phyloP scores from a whole-genome alignment of 2,888 invertebrate species.

The Cryptocephalus moraei region DNA sequence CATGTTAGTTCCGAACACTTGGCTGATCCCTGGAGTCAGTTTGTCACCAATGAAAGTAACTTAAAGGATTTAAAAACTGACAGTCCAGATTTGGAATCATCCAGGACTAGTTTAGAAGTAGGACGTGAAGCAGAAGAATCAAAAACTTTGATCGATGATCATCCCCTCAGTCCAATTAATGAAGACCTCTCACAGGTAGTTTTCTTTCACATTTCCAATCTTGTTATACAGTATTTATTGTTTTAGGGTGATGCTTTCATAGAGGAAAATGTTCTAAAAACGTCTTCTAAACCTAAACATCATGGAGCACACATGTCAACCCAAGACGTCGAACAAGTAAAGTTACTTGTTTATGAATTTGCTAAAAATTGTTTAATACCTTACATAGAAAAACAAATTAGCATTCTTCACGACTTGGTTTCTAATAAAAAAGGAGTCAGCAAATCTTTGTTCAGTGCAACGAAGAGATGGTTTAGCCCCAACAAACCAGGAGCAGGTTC shows the following conservation, averaged over 20 bases:
- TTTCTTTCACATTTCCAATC: neutral
- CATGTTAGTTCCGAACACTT: constrained; percentile 44
- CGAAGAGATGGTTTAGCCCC: constrained; percentile 91
- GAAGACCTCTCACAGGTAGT: constrained; percentile 35
- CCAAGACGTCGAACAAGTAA: constrained; percentile 76
- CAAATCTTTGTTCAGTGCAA: constrained; percentile 84
- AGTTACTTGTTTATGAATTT: constrained; percentile 80
- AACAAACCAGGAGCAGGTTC: constrained; percentile 70
- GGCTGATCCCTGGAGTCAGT: constrained; percentile 80
- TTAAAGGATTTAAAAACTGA: neutral
- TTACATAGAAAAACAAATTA: constrained; percentile 83
- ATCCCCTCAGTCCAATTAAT: constrained; percentile 66
- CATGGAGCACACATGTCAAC: constrained; percentile 69
- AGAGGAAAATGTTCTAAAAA: constrained; percentile 17
- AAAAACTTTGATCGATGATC: constrained; percentile 38
- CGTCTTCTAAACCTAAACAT: constrained; percentile 31
- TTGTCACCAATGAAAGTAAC: constrained; percentile 48
- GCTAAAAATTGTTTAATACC: constrained; percentile 77
- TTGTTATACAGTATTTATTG: neutral
- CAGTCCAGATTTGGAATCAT: neutral
- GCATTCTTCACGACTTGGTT: constrained; percentile 65
- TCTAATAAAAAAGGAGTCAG: constrained; percentile 87
- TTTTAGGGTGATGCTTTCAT: constrained; percentile 20
- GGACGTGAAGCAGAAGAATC: constrained; percentile 41
- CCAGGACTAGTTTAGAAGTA: constrained; percentile 34